Base-by-base conservation (phyloP, 2,113 vertebrate species). In the Hiodon tergisus region DNA sequence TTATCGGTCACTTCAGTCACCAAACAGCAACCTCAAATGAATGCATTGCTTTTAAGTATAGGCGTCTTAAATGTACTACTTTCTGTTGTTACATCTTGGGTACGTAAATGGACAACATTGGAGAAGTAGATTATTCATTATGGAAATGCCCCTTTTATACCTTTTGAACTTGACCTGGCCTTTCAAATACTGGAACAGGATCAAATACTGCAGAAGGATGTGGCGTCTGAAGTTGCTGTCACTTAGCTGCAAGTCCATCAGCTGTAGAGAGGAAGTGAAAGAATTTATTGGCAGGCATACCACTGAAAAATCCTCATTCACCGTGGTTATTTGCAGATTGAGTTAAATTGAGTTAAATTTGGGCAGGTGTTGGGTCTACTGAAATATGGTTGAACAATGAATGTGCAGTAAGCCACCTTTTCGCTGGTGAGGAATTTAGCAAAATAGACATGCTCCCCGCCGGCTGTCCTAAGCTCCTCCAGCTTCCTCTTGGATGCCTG, bases 151-250 rank as follows among this genome's bases (percentile, higher is more conserved):
- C 2, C 2, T 53, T 91, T 31, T 31, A 31, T 85, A 98, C 97
- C 96, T 99, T 90, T 98, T 99, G 88, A 99, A 99, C 84, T 99
- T 99, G 83, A 99, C 97, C 78, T 98, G 97, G 51, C 96, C 97
- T 81, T 95, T 98, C 74, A 99, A 90, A 85, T 98, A 99, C 77
- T 99, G 97, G 85, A 99, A 99, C 46, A 98, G 91, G 89, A 99
- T 97, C 66, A 99, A 92, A 86, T 99, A 98, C 80, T 99, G 97
- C 85, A 99, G 84, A 10, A 99, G 88, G 81, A 99, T 98, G 85
- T 99, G 97, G 14, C 97, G 94, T 17, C 97, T 90, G 81, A 99
- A 99, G 85, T 99, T 99, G 84, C 97, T 95, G 89, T 99, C 97
- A 46, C 97, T 99, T 80, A 99, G 87, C 80, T 99, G 97, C 81